A percentile compares a stretch with the other conserved stretches of the same genome.
These are phyloP conservation scores for Phyllotreta cruciferae DNA, from an alignment of 2,888 invertebrate species.

Conservation along the genomic window DNA sequence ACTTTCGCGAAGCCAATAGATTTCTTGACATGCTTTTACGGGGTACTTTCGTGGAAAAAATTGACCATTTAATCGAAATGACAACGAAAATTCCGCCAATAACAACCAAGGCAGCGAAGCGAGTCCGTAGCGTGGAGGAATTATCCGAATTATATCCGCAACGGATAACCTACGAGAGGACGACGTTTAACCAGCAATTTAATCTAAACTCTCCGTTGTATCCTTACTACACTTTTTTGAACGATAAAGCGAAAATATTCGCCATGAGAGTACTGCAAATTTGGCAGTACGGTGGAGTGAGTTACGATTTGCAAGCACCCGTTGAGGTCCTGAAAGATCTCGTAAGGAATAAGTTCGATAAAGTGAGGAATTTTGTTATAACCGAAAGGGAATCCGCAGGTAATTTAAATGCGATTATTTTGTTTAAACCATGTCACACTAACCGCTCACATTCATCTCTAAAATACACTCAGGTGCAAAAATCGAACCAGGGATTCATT, in stretches of 20 bases:
- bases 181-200: conserved; percentile 60
- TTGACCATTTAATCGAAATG: conserved; percentile 6
- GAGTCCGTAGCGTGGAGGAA: conserved; percentile 32
- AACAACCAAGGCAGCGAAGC: conserved; percentile 17
- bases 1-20: conserved; percentile 28
- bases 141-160: conserved; percentile 50
- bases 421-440: too few relatives aligned
- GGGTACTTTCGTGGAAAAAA: conserved; percentile 24
- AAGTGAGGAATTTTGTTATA: conserved; percentile 40
- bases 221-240: conserved; percentile 62
- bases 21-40: conserved; percentile 37
- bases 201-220: conserved; percentile 60
- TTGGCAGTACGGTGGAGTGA: conserved; percentile 66
- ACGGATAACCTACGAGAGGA: conserved; percentile 61
- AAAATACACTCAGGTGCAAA: too few relatives aligned
- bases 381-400: conserved; percentile 36
- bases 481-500: too few relatives aligned
- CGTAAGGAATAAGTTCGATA: conserved; percentile 7
- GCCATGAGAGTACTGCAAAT: conserved; percentile 63
- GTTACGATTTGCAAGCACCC: conserved; percentile 48
- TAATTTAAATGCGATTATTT: conserved; percentile 8
- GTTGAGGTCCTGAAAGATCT: conserved; percentile 13
- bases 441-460: too few relatives aligned
- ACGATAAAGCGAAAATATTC: conserved; percentile 60
- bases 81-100: conserved; percentile 14